Percentiles rank a stretch among this genome's conserved stretches.
Conservation (phyloP, 2,888 invertebrate genomes). For the Eristalis intricaria region DNA sequence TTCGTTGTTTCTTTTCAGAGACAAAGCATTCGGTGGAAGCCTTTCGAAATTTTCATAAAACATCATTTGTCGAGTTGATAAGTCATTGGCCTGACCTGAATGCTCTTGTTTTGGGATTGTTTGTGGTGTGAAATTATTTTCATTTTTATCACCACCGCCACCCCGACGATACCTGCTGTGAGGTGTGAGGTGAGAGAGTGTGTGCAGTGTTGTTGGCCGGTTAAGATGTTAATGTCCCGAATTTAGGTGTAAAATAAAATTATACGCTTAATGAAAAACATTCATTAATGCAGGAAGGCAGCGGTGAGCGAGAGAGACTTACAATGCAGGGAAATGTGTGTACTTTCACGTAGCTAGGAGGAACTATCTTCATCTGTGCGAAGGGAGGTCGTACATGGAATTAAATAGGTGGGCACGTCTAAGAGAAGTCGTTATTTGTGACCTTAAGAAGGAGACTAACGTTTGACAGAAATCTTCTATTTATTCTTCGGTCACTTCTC, state of each 20-base stretch:
- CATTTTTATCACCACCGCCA: constrained; percentile 51
- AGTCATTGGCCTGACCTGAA: constrained; percentile 55
- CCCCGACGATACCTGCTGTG: constrained; percentile 47
- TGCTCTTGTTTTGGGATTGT: constrained; percentile 14
- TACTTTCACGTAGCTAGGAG: not conserved
- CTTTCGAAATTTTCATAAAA: constrained; percentile 70
- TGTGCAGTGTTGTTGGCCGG: constrained; percentile 8
- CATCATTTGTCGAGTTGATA: constrained; percentile 67
- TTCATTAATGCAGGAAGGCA: not conserved
- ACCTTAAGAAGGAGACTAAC: too few relatives aligned
- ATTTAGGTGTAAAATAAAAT: constrained; percentile 39
- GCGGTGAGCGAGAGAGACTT: not conserved
- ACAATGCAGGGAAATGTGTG: not conserved
- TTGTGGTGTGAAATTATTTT: constrained; percentile 67
- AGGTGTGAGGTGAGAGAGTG: not conserved
- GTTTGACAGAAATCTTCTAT: too few relatives aligned
- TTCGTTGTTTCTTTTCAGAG: not conserved
- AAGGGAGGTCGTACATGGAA: not conserved
- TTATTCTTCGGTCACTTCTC: too few relatives aligned
- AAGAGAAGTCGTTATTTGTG: too few relatives aligned
- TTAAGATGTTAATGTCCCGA: constrained; percentile 45
- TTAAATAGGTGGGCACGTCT: too few relatives aligned
- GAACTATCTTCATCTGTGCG: not conserved
- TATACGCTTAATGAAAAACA: constrained; percentile 17
- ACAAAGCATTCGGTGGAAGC: constrained; percentile 28